A percentile compares a stretch with the other conserved stretches of the same genome.
These are phyloP conservation scores for Platyscapa corneri DNA, from an alignment of 1,140 invertebrate species.

Conservation along the genomic window DNA sequence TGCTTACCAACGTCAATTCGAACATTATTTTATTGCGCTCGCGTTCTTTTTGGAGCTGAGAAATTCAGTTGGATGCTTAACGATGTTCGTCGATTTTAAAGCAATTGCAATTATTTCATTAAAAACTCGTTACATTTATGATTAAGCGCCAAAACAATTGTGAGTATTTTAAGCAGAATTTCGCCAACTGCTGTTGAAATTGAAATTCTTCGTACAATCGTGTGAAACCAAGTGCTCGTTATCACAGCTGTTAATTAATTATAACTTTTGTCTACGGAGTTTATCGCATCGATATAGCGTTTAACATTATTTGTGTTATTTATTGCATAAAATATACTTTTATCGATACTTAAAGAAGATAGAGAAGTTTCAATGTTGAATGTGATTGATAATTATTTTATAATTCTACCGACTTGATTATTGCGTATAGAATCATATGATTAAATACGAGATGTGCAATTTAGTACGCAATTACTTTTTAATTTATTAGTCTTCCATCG, in stretches of 20 bases:
- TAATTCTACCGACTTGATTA: neutral
- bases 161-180: no score
- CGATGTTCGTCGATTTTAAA: neutral
- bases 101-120: neutral
- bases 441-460: neutral
- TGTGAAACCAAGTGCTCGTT: no score
- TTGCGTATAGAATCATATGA: neutral
- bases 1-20: no score
- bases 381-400: neutral
- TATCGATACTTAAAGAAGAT: slow-evolving; percentile 1
- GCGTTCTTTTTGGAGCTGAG: no score
- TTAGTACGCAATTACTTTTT: neutral
- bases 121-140: neutral
- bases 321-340: neutral
- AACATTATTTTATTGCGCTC: no score
- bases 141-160: no score
- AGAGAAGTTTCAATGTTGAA: neutral
- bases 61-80: no score
- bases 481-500: neutral
- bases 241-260: no score
- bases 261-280: neutral
- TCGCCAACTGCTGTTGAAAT: no score
- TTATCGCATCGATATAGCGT: neutral
- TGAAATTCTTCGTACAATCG: no score
- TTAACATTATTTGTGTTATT: neutral